Conservation (phyloP, 1,140 invertebrate species). For the Bombus sibiricus region DNA sequence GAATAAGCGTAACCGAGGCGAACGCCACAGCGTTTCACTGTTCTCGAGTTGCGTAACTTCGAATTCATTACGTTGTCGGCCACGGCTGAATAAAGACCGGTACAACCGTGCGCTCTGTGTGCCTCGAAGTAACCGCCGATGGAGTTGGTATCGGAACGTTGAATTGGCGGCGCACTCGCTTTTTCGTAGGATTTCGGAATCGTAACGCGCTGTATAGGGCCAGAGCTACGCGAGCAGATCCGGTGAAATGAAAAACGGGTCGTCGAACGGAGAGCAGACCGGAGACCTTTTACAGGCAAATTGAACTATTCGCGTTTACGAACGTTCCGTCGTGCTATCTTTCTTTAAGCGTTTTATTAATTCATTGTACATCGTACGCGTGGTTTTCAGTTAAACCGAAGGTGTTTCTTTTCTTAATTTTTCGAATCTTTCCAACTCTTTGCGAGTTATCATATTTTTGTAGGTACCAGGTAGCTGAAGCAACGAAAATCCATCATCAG, state of each 20-base stretch:
- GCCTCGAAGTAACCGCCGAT: not conserved
- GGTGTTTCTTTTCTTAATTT: no score
- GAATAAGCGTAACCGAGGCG: constrained; percentile 1
- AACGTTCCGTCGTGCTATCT: no score
- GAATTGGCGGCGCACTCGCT: not conserved
- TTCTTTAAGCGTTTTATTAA: no score
- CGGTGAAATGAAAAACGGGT: not conserved
- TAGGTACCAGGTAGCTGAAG: no score
- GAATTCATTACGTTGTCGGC: constrained; percentile 4
- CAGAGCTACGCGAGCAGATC: not conserved
- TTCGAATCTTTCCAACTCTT: no score
- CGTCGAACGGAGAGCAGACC: not conserved
- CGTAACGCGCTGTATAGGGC: not conserved
- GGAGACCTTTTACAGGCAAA: not conserved
- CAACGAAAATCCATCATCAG: no score
- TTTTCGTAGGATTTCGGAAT: not conserved
- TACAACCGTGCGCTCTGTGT: not conserved
- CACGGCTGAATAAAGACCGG: not conserved
- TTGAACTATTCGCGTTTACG: no score
- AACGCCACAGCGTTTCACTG: not conserved
- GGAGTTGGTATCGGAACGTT: not conserved
- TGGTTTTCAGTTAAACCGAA: no score
- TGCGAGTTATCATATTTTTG: no score
- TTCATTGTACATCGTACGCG: no score
- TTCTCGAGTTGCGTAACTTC: constrained; percentile 11